Base-by-base conservation (phyloP, 2,797 vertebrate genomes). In the Sparidentex hasta region DNA sequence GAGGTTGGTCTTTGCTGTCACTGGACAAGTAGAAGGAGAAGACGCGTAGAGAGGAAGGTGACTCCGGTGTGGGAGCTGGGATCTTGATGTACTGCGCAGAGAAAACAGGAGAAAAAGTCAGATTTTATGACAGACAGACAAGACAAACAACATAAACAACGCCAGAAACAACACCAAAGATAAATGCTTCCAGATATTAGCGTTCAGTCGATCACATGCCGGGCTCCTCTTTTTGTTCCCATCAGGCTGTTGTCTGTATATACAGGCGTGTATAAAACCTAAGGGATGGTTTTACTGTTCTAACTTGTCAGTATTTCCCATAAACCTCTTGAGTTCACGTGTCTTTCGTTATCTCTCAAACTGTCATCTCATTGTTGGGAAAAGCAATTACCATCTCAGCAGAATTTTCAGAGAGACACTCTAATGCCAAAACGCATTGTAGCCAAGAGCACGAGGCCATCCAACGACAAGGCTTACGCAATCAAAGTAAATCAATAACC, bases 1-100 rank as follows among this genome's bases (percentile, higher is more conserved):
- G 95, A 43, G 94, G 92, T 55, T 96, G 94, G 66, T 97, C 96
- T 88, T 95, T 95, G 89, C 94, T 95, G 94, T 96, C 95, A 18
- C 93, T 95, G 80, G 96, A 97, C 81, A 96, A 87, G 90, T 95
- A 94, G 93, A 98, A 97, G 84, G 96, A 93, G 86, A 98, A 97
- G 70, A 97, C 83, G 5, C 93, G 95, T 16, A 92, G 87, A 70
- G 91, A 85, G 21, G 90, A 89, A 0, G 90, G 82, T 0, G 90
- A 88, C 25, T 94, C 93, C 38, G 90, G 67, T 0, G 92, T 92
- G 47, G 94, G 90, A 74, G 92, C 93, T 20, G 96, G 95, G 72
- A 96, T 96, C 92, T 94, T 96, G 83, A 96, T 90, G 83, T 94
- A 94, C 96, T 96, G 78, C 18, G 23, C 38, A 56, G 71, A 64